Conservation (phyloP, 2,888 invertebrate genomes). For the Orthosia incerta region DNA sequence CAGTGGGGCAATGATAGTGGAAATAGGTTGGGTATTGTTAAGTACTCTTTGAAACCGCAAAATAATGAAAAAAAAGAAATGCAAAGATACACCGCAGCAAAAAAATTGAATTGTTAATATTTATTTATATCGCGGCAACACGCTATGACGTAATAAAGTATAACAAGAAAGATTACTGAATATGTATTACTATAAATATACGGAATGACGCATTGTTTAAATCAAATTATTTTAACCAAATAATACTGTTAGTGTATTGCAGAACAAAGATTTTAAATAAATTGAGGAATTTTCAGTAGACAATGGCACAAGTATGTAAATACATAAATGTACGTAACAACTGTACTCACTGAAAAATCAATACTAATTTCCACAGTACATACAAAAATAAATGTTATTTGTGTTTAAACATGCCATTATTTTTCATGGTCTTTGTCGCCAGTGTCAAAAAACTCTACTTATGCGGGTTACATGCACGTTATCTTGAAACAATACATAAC, state of each 20-base stretch:
- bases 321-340: constrained; percentile 35
- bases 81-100: neutral
- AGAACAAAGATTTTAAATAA: constrained; percentile 23
- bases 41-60: no score
- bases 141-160: neutral
- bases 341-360: constrained; percentile 49
- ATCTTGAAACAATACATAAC: constrained; percentile 67
- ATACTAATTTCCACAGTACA: constrained; percentile 54
- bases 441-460: constrained; percentile 78
- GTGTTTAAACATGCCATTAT: constrained; percentile 61
- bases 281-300: constrained; percentile 9
- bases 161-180: neutral
- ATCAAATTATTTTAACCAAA: constrained; percentile 13
- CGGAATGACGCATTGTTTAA: neutral
- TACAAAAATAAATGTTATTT: constrained; percentile 52
- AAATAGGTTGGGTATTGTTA: no score
- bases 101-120: neutral
- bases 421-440: constrained; percentile 72
- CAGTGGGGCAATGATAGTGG: no score
- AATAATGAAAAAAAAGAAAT: no score
- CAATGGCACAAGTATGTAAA: constrained; percentile 19
- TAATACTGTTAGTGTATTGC: constrained; percentile 5
- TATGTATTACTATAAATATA: neutral
- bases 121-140: neutral
- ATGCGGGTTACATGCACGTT: constrained; percentile 78